Evolutionary conservation across 2,113 vertebrate species (phyloP).

Genomic region (Pituophis catenifer): DNA sequence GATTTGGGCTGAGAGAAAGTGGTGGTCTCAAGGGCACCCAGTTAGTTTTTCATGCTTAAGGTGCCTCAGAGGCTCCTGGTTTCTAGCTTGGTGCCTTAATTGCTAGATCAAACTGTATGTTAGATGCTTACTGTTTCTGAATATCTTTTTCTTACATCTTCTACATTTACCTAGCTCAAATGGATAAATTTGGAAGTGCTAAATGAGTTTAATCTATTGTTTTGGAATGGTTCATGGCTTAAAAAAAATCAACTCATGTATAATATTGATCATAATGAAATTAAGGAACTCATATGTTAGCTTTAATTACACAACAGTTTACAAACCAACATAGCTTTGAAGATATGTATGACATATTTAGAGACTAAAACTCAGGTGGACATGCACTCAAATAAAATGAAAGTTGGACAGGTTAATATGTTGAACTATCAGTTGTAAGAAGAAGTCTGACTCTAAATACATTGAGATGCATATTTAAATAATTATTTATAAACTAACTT

Average conservation of each 20-base stretch:
- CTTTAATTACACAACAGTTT: background rate
- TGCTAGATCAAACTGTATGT: background rate
- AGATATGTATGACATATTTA: background rate
- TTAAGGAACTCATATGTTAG: background rate
- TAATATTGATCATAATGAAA: background rate
- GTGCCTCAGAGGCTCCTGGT: background rate
- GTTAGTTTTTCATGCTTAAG: background rate
- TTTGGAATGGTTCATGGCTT: background rate
- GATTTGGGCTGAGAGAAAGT: background rate
- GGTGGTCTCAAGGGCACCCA: background rate
- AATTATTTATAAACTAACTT: background rate
- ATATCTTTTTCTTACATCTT: background rate
- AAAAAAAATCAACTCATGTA: background rate
- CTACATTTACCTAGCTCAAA: background rate
- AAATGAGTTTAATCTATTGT: background rate
- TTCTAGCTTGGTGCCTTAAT: background rate
- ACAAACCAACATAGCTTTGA: background rate
- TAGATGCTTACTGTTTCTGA: background rate
- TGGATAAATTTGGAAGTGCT: background rate
- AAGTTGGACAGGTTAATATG: background rate
- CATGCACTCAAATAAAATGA: background rate
- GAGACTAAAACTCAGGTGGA: background rate
- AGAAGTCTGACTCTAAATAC: background rate
- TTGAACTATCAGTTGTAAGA: slow-evolving; percentile 10
- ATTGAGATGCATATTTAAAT: background rate